Conservation (phyloP, 2,113 vertebrate species). For the Megaptera novaeangliae region DNA sequence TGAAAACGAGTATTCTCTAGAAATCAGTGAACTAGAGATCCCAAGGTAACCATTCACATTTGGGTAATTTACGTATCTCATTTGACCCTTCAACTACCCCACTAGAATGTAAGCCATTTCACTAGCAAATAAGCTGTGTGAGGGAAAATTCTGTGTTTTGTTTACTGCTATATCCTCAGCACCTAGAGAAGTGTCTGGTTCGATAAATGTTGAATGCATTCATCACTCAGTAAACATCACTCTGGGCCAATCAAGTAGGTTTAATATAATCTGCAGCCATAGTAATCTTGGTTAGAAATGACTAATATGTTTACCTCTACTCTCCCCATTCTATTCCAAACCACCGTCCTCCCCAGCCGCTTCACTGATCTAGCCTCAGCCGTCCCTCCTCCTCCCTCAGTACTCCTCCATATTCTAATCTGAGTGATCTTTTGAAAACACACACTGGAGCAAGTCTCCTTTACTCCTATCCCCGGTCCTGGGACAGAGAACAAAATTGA, state of each 20-base stretch:
- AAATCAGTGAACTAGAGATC: not conserved
- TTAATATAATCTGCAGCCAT: accelerated
- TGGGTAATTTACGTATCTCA: not conserved
- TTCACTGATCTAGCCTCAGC: not conserved
- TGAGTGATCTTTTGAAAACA: not conserved
- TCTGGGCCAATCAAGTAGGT: not conserved
- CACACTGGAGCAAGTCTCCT: not conserved
- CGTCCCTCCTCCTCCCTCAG: not conserved
- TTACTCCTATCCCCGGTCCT: not conserved
- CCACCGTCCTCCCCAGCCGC: not conserved
- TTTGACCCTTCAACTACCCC: not conserved
- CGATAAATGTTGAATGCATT: not conserved
- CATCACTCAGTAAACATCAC: not conserved
- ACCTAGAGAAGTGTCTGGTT: not conserved
- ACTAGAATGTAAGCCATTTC: not conserved
- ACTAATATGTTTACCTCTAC: not conserved
- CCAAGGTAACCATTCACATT: not conserved
- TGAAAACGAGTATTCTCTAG: not conserved
- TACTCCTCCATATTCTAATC: not conserved
- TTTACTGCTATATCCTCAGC: not conserved
- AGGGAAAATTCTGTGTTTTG: not conserved
- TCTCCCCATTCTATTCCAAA: not conserved
- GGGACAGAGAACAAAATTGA: not conserved
- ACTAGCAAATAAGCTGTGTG: not conserved
- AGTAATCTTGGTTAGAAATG: not conserved